These are phyloP conservation scores for Rhinichthys osculus DNA, from an alignment of 2,797 vertebrate species.

Conservation along the genomic window DNA sequence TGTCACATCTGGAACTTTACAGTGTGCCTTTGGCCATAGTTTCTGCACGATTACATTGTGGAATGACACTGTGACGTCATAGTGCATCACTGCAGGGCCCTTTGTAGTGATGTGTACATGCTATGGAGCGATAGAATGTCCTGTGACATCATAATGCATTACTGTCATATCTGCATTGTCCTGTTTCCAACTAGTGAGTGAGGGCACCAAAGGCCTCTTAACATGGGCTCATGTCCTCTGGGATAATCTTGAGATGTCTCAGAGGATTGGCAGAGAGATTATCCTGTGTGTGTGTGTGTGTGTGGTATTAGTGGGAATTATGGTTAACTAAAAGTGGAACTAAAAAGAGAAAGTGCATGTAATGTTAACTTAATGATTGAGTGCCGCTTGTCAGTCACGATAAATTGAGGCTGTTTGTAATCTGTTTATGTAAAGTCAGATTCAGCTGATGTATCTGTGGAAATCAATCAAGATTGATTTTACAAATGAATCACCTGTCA, in stretches of 20 bases:
- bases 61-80: not conserved
- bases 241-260: conserved; percentile 38
- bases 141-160: not conserved
- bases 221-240: not conserved
- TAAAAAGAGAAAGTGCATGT: conserved; percentile 24
- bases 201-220: not conserved
- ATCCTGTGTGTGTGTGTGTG: not conserved
- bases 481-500: not conserved
- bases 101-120: not conserved
- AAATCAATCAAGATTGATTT: conserved; percentile 29
- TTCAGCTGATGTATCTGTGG: not conserved
- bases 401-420: not conserved
- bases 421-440: too few relatives aligned
- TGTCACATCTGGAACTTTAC: not conserved
- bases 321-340: conserved; percentile 4
- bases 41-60: not conserved
- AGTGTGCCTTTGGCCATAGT: not conserved
- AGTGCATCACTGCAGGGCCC: not conserved
- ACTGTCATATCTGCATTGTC: not conserved
- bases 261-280: conserved; percentile 32
- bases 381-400: not conserved
- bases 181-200: not conserved
- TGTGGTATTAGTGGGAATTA: conserved; percentile 26
- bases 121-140: not conserved
- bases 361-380: conserved; percentile 15